phyloP scores from a whole-genome alignment of 1,140 invertebrate species.

The Zaprionus tsacasi region DNA sequence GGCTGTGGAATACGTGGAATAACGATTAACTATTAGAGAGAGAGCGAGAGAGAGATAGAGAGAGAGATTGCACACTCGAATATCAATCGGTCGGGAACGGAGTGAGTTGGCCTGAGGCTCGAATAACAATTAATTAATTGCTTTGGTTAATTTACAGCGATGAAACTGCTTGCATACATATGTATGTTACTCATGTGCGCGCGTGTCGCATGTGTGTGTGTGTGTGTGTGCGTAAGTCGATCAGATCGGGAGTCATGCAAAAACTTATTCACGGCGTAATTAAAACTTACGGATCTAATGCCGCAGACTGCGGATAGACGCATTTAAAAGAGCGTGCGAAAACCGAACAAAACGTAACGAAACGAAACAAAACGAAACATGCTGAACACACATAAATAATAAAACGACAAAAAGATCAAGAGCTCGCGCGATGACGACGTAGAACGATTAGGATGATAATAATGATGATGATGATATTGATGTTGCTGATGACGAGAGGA shows the following conservation, averaged over 20 bases:
- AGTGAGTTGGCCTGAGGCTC: not conserved
- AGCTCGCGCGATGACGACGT: constrained; percentile 4
- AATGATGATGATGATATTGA: constrained; percentile 9
- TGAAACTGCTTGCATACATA: not conserved
- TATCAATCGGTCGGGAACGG: constrained; percentile 9
- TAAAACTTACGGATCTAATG: constrained; percentile 2
- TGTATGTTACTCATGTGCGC: not conserved
- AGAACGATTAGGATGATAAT: not conserved
- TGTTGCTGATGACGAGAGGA: constrained; percentile 2
- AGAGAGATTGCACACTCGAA: not conserved
- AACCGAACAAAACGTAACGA: not conserved
- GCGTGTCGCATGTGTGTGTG: not conserved
- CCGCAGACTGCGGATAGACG: constrained; percentile 5
- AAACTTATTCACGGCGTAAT: constrained; percentile 3
- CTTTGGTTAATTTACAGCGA: not conserved
- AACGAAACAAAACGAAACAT: constrained; percentile 5
- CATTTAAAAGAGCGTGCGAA: constrained; percentile 10
- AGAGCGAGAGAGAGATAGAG: no score
- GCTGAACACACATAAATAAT: constrained; percentile 7
- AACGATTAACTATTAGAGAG: constrained; percentile 31
- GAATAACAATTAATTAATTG: constrained; percentile 7
- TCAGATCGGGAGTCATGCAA: not conserved
- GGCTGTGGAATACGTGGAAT: constrained; percentile 44
- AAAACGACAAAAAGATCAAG: constrained; percentile 1
- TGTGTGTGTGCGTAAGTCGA: not conserved